These are phyloP conservation scores for Acanthosepion esculentum DNA, from an alignment of 2,888 invertebrate genomes.

Conservation along the genomic window DNA sequence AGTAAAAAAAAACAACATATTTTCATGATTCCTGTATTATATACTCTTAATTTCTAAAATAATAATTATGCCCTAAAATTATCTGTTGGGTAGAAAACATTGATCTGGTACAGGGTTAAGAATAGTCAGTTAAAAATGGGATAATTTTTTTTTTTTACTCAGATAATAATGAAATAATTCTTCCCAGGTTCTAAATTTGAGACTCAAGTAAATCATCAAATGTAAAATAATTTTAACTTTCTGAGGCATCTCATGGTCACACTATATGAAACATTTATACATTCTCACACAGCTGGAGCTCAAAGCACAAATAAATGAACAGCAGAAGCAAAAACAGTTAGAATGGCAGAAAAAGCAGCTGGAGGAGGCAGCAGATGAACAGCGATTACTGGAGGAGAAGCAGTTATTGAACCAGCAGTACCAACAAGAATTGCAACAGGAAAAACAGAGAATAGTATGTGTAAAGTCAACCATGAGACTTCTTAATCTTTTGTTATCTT, in stretches of 20 bases:
- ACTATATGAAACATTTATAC: background rate
- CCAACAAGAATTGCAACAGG: slow-evolving; percentile 82
- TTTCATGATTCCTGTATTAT: no score
- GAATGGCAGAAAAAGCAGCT: slow-evolving; percentile 84
- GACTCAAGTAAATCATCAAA: no score
- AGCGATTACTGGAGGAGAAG: slow-evolving; percentile 83
- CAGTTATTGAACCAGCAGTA: slow-evolving; percentile 82
- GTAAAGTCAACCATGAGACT: background rate
- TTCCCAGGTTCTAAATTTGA: no score
- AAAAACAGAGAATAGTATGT: slow-evolving; percentile 64
- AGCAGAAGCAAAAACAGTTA: slow-evolving; percentile 83
- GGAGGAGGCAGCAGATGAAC: slow-evolving; percentile 88
- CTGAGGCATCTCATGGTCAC: background rate
- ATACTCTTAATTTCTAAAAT: no score
- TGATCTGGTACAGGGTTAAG: no score
- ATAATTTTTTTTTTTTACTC: no score
- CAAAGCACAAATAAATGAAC: slow-evolving; percentile 83
- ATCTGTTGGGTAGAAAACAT: no score
- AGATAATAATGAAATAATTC: no score
- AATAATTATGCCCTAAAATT: no score
- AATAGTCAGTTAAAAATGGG: no score
- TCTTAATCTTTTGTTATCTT: background rate
- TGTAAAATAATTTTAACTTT: background rate
- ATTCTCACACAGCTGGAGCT: slow-evolving; percentile 60
- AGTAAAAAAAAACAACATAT: no score